Evolutionary conservation across 1,140 invertebrate genomes (phyloP), one percentile per base, ranked within the genome.

Genomic region (Ips nitidus): DNA sequence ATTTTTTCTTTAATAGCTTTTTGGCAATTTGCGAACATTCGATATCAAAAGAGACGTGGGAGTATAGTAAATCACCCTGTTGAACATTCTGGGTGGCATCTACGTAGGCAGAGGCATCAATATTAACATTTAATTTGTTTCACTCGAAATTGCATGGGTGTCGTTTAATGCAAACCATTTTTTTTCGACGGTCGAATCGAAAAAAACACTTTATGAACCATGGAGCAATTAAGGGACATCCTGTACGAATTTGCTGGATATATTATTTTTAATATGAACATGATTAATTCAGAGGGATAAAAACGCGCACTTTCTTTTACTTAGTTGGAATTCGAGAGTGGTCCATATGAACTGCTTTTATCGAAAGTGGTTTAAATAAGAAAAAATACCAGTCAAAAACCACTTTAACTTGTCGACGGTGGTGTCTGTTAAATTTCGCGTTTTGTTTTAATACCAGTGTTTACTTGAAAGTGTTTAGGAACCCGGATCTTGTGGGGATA

Each of bases 91-190:
- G 45, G 45, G 45, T 50, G 45, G 45, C 45, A 50, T 50, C 45
- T 50, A 3, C 45, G 45, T 50, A 50, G 45, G 45, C 45, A 50
- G 45, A 22, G 6, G 22, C 45, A 50, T 50, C 45, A 50, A 50
- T 50, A 50, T 50, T 50, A 50, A 50, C 45, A 8, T 50, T 50
- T 50, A 50, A 50, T 50, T 50, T 50, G 45, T 50, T 50, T 8
- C 45, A 50, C 45, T 50, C 22, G 45, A 50, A 50, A 22, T 22
- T 50, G 45, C 45, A 50, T 50, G 45, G 45, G 45, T 50, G 45
- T 50, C 45, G 45, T 22, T 50, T 50, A 22, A 22, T 22, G 22
- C 22, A 22, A 8, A 50, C 7, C 22, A 50, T 8, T 50, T 6
- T 50, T 8, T 50, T 50, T 50, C 45, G 22, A 50, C 22, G 6